Base-by-base conservation (phyloP, 2,888 invertebrate genomes). In the Aporophyla nigra region DNA sequence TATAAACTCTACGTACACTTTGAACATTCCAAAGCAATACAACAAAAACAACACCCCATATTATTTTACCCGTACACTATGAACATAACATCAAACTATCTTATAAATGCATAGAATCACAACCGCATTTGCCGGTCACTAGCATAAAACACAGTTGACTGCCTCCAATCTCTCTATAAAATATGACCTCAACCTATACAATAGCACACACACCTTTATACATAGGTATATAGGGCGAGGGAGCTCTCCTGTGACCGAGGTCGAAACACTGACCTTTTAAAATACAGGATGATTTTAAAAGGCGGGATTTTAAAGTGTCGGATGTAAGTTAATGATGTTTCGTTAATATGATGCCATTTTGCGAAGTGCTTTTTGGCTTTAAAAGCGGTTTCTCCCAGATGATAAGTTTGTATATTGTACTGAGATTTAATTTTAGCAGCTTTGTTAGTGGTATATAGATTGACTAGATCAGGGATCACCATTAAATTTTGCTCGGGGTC, bases 121-220 rank as follows among this genome's bases (percentile, higher is more conserved):
- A 79, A 71, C 71, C 76, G 51, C 71, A 78, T 82, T 87, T 78
- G 19, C 85, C 75, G 87, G 85, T 87, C 87, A 87, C 72, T 84
- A 43, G 70, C 56, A 27, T 46, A 62, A 19, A 27, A 6, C 24
- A 80, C 82, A 74, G 75, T 5, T 76, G 81, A 76, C 69, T 81
- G 86, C 43, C 40, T 73, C 56, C 72, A 61, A 21, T 72, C 71
- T 49, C 73, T 71, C 33, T 80, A 72, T 84, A 78, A 71, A 69
- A 72, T 71, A 24, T 77, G 69, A 80, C 80, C 84, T 46, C 63
- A 33, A 80, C 1, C 24, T 54, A 72, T 59, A 53, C 5, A 63
- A 24, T 5, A 40, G 19, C 33, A 24, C 3, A 16, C 43, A 46
- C 9, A 40, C 33, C 46, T 76, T 59, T 56, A 62, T 43, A n/a